Evolutionary conservation across 1,140 invertebrate genomes (phyloP), one percentile per base, ranked within the genome.

Genomic region (Potamilus streckersoni): DNA sequence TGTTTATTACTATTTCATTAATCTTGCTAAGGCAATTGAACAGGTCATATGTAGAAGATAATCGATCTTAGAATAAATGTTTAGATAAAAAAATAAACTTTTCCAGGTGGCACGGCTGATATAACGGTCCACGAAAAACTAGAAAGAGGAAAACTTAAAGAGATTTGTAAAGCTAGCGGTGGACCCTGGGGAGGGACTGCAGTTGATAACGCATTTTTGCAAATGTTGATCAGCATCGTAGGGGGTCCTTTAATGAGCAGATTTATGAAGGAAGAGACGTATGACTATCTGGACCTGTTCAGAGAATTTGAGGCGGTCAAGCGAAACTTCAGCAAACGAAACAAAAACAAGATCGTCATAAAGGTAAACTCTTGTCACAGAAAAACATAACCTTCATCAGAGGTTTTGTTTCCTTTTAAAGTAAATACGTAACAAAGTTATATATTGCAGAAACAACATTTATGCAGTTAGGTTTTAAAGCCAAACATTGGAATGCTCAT

Each of bases 101-200:
- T 23, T 31, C 5, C 17, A 68, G 66, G 66, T 49, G 66, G 66
- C 23, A 68, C 66, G 19, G 66, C 66, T 20, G 66, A 68, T 49
- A 31, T 68, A 12, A 31, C 66, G 3, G 66, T 55, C 19, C 66
- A 68, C 49, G 49, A 68, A 38, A 27, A 49, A 68, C 23, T 27
- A 38, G 20, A 20, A 27, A 38, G 49, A n/a, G 66, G 66, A 31
- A 15, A 13, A 49, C n/a, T 68, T 15, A 27, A 68, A 27, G 49
- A 31, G 23, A 68, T 68, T n/a, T 49, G 66, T 31, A 27, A 55
- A n/a, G 66, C 66, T 23, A 31, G 23, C n/a, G 66, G 66, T n/a
- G 66, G 66, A 12, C 66, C 66, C 23, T 68, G 66, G 66, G 66
- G 66, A 27, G 66, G 66, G 23, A 68, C 49, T 27, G n/a, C n/a